Conservation (phyloP, 2,113 vertebrate genomes). For the Beaufortia kweichowensis region DNA sequence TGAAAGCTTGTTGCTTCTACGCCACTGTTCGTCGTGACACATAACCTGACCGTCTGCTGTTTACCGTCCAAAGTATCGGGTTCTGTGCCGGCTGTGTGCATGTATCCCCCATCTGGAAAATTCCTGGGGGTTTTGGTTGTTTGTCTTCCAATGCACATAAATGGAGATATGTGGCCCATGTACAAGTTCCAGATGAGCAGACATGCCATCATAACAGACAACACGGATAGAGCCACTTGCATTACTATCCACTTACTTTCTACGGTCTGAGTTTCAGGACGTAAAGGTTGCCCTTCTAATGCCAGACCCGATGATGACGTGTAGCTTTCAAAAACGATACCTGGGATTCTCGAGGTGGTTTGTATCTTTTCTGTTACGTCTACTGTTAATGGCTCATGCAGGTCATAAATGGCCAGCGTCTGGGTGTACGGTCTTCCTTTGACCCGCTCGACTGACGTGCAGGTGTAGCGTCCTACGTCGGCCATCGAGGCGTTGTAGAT, state of each 20-base stretch:
- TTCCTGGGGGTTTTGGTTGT: background rate
- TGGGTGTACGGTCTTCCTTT: slow-evolving; percentile 55
- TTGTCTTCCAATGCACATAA: slow-evolving; percentile 23
- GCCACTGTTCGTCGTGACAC: slow-evolving; percentile 61
- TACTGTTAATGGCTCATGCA: slow-evolving; percentile 48
- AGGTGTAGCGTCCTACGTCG: slow-evolving; percentile 67
- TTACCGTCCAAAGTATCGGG: background rate
- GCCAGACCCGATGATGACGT: slow-evolving; percentile 2
- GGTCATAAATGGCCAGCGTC: slow-evolving; percentile 58
- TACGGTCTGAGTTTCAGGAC: slow-evolving; percentile 33
- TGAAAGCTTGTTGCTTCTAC: slow-evolving; percentile 37
- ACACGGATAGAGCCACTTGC: slow-evolving; percentile 59
- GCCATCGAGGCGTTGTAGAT: slow-evolving; percentile 60
- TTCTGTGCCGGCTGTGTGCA: background rate
- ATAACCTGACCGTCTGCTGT: background rate
- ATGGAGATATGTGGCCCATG: slow-evolving; percentile 49
- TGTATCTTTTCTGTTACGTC: slow-evolving; percentile 8
- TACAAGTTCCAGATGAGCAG: slow-evolving; percentile 64
- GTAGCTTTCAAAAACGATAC: background rate
- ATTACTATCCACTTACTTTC: slow-evolving; percentile 47
- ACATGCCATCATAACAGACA: slow-evolving; percentile 62
- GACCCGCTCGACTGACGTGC: slow-evolving; percentile 63
- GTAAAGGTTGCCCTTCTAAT: background rate
- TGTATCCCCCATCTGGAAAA: background rate
- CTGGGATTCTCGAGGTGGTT: background rate